phyloP scores from a whole-genome alignment of 1,140 invertebrate genomes.

The Lepidurus arcticus region DNA sequence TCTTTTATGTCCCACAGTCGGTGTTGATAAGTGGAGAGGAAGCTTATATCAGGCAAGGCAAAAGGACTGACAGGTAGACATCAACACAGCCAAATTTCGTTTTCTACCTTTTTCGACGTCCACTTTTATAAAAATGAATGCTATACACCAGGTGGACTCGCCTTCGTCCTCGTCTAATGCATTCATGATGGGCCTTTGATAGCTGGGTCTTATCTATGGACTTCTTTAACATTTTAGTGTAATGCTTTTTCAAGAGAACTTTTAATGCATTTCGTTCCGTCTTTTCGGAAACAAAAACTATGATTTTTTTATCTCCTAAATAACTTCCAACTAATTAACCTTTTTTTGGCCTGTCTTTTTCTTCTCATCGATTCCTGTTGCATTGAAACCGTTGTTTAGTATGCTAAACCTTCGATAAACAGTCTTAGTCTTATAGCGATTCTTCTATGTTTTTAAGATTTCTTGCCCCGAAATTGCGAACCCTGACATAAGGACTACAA shows the following conservation, averaged over 20 bases:
- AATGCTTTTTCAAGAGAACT: neutral
- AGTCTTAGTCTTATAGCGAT: neutral
- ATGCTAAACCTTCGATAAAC: neutral
- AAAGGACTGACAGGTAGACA: slow-evolving; percentile 11
- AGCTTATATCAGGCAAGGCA: neutral
- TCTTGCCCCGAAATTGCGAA: too few species aligned
- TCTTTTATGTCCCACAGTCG: slow-evolving; percentile 21
- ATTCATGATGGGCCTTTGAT: slow-evolving; percentile 8
- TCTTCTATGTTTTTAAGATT: too few species aligned
- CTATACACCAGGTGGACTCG: slow-evolving; percentile 16
- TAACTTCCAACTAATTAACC: slow-evolving; percentile 16
- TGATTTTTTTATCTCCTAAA: neutral
- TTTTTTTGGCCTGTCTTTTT: neutral
- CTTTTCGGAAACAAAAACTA: neutral
- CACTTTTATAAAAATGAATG: slow-evolving; percentile 16
- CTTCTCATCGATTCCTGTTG: slow-evolving; percentile 2
- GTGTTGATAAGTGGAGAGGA: slow-evolving; percentile 19
- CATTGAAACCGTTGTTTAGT: neutral
- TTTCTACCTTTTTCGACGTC: slow-evolving; percentile 2
- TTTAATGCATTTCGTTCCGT: neutral
- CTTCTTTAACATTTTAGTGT: neutral
- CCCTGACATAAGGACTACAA: too few species aligned
- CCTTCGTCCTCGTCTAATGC: neutral
- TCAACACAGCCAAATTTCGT: neutral
- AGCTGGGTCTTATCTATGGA: neutral